Evolutionary conservation across 2,113 vertebrate genomes (phyloP).

Genomic region (Bettongia penicillata): DNA sequence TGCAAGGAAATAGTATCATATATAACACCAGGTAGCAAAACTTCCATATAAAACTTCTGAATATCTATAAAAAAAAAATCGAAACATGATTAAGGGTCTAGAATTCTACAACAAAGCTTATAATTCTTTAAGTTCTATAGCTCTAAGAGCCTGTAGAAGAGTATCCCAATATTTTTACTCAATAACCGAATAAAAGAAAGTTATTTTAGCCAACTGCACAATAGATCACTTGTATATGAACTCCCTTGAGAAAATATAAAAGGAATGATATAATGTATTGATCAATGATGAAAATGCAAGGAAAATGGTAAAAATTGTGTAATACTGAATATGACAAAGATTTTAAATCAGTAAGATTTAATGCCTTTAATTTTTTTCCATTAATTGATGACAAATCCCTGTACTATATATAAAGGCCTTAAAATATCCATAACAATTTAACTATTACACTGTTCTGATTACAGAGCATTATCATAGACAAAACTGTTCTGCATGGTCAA

Average conservation of each 20-base stretch:
- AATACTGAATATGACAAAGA: background rate
- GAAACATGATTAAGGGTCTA: background rate
- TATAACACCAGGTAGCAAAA: background rate
- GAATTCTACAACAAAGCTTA: background rate
- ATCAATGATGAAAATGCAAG: background rate
- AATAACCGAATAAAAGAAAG: background rate
- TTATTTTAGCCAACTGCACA: background rate
- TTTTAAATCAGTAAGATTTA: background rate
- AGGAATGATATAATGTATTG: background rate
- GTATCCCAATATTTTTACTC: background rate
- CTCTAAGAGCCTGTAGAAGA: background rate
- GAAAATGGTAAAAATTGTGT: background rate
- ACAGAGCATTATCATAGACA: background rate
- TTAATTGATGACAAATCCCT: background rate
- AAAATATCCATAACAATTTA: background rate
- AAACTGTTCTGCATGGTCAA: background rate
- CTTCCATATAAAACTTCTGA: background rate
- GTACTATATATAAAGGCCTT: background rate
- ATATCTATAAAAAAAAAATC: background rate
- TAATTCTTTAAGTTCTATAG: background rate
- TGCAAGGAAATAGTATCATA: fast-evolving
- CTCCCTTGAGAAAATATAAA: background rate
- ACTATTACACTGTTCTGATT: background rate
- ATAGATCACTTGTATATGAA: background rate
- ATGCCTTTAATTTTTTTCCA: background rate